Evolutionary conservation across 2,888 invertebrate genomes (phyloP).

Genomic region (Rotaria magnacalcarata): DNA sequence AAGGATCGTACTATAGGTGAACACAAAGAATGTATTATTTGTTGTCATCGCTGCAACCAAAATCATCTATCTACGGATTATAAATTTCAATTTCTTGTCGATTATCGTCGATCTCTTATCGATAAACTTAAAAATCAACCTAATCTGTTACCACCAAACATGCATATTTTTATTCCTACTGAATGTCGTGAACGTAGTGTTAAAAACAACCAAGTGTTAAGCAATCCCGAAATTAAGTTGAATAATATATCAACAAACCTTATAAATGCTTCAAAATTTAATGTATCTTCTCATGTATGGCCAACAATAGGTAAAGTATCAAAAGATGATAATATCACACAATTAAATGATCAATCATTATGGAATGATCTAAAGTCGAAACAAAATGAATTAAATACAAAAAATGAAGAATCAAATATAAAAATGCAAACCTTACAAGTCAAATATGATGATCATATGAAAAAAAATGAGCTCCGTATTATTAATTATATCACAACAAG

Average conservation of each 20-base stretch:
- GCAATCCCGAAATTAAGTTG: no score
- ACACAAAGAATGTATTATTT: neutral
- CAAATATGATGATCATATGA: neutral
- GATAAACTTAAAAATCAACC: neutral
- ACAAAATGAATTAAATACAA: neutral
- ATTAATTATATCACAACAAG: no score
- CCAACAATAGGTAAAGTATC: neutral
- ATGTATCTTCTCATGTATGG: neutral
- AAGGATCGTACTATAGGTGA: neutral
- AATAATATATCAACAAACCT: no score
- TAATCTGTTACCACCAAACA: neutral
- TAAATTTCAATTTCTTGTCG: neutral
- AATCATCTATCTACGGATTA: neutral
- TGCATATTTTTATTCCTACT: neutral
- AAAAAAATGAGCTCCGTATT: no score
- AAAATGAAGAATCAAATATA: neutral
- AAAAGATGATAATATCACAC: accelerated
- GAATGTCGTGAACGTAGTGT: neutral
- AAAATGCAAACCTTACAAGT: neutral
- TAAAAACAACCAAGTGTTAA: no score
- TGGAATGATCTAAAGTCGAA: neutral
- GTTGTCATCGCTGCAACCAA: neutral
- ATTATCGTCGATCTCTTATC: neutral
- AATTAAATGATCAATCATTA: neutral
- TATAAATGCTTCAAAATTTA: neutral